Percentiles rank a stretch among this genome's conserved stretches.
These are phyloP conservation scores for Lasioglossum albipes DNA, from an alignment of 1,140 invertebrate genomes.

Conservation along the genomic window DNA sequence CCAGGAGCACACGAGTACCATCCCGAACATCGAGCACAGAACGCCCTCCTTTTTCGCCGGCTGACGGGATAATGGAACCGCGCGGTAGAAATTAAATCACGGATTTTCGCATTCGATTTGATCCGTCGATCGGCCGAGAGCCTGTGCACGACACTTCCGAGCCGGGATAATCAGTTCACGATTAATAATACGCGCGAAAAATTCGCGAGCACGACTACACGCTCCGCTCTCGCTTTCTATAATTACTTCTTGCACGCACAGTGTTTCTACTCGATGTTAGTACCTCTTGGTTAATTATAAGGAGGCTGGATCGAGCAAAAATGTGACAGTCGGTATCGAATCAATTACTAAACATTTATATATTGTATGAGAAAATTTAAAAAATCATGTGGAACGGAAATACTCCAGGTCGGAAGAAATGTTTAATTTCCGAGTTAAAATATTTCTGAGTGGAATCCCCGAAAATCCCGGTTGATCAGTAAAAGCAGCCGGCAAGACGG, in stretches of 20 bases:
- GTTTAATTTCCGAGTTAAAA: too few species aligned
- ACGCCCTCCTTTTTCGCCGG: not conserved
- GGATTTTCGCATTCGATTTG: constrained; percentile 10
- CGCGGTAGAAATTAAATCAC: constrained; percentile 20
- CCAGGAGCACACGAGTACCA: not conserved
- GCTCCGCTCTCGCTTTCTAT: too few species aligned
- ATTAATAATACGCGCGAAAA: not conserved
- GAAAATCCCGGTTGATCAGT: not conserved
- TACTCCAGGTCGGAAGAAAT: too few species aligned
- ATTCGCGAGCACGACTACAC: not conserved
- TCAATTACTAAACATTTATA: too few species aligned
- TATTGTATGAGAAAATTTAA: too few species aligned
- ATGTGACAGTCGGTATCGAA: too few species aligned
- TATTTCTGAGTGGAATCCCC: too few species aligned
- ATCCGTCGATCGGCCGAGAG: not conserved
- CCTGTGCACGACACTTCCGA: not conserved
- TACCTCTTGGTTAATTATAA: too few species aligned
- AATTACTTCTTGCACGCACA: too few species aligned
- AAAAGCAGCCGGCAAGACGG: not conserved
- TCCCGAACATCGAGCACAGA: not conserved
- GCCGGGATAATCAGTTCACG: not conserved
- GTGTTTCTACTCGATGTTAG: too few species aligned
- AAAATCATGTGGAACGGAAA: too few species aligned
- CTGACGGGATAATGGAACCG: constrained; percentile 24
- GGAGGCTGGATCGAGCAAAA: too few species aligned